Base-by-base conservation (phyloP, 1,140 invertebrate species). In the Periplaneta americana region DNA sequence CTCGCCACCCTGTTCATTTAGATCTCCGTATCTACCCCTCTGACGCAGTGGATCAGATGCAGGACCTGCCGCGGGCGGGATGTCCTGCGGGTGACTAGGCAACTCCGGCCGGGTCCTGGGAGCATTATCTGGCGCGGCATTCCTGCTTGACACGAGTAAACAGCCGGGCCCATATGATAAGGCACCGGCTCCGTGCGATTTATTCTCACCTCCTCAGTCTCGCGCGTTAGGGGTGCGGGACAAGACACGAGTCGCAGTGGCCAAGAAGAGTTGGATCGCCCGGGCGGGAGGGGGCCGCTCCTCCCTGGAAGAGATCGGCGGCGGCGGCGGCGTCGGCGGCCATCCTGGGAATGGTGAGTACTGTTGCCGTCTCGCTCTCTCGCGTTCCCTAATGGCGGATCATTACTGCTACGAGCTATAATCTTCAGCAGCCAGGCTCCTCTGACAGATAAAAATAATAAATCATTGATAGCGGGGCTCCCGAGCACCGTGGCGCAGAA, bases 361-460 rank as follows among this genome's bases (percentile, higher is more conserved):
- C 48, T 66, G 48, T 57, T 57, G 18, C 48, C 22, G 15, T 6
- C 37, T 39, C 37, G 22, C 48, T 66, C 48, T 9, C 48, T 66
- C 48, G 22, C 28, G 22, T 66, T 66, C n/a, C 48, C 48, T 66
- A 66, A 66, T 66, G 48, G 48, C 48, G 48, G 48, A 66, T 66
- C 48, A 66, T 66, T 66, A 66, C 48, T n/a, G 48, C 48, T 66
- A 66, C 48, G 2, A 66, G 48, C 48, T 66, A 66, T 66, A 66
- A 66, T 66, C 48, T 66, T 66, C 48, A 66, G 48, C 48, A 66
- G 48, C 48, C 48, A 8, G 48, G 48, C 48, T 66, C 34, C 33
- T 32, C 28, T 78, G 77, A 78, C 77, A 78, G 77, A 78, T 78
- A 78, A 78, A 78, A 78, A 78, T 78, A 78, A 78, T 78, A 78